phyloP scores from a whole-genome alignment of 2,888 invertebrate species.

The Acanthopleura granulata region DNA sequence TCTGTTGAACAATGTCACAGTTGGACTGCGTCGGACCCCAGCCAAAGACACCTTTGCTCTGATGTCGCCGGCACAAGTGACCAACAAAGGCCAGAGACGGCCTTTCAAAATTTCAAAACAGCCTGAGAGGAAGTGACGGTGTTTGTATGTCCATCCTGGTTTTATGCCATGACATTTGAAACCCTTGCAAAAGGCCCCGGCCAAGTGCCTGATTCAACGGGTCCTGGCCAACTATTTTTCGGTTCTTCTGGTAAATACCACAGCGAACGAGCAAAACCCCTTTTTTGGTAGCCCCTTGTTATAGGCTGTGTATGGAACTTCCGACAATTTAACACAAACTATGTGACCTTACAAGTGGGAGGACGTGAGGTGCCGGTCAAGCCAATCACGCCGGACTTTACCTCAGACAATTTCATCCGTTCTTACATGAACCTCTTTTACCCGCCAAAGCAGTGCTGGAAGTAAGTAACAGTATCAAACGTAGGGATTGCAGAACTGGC shows the following conservation, averaged over 20 bases:
- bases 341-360: background rate
- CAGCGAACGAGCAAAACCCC: background rate
- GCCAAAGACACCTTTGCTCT: background rate
- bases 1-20: too few species aligned
- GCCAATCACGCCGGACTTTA: background rate
- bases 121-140: constrained; percentile 5
- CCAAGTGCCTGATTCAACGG: background rate
- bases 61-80: background rate
- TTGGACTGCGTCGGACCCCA: too few species aligned
- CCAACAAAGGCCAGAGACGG: too few species aligned
- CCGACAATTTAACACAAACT: background rate
- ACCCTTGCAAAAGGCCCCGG: background rate
- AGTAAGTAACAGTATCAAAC: too few species aligned
- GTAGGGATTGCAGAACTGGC: too few species aligned
- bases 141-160: background rate
- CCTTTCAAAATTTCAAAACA: too few species aligned
- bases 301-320: background rate
- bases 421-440: too few species aligned
- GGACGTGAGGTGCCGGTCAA: background rate
- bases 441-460: too few species aligned
- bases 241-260: background rate
- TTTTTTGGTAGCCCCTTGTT: too few species aligned
- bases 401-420: too few species aligned
- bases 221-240: too few species aligned
- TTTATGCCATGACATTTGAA: constrained; percentile 13